These are phyloP conservation scores for Eulimnadia texana DNA, from an alignment of 1,140 invertebrate species.

Conservation along the genomic window DNA sequence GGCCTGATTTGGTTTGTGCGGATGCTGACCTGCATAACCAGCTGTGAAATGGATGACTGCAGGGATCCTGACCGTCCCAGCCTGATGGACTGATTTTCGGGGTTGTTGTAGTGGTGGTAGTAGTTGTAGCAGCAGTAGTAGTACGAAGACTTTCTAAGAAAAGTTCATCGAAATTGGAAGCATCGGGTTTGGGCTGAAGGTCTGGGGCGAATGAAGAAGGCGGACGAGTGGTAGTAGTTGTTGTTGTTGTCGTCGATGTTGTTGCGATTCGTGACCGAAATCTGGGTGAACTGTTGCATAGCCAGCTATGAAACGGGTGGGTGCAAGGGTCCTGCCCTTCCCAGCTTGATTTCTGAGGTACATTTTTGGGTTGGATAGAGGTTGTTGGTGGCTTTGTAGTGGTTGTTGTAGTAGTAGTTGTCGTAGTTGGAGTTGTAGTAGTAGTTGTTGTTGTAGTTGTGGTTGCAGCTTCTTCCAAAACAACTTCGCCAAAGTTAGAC, in stretches of 20 bases:
- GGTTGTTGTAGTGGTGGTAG: not conserved
- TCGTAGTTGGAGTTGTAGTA: not conserved
- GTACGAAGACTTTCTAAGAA: not conserved
- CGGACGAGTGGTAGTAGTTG: not conserved
- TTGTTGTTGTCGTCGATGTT: slow-evolving; percentile 1
- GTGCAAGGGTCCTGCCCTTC: not conserved
- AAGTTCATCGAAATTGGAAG: not conserved
- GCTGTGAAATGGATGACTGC: slow-evolving; percentile 9
- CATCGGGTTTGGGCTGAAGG: not conserved
- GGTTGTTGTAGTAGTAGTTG: not conserved
- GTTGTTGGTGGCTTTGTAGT: not conserved
- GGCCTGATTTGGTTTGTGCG: not conserved
- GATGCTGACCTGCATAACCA: slow-evolving; percentile 2
- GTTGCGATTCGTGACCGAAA: too few relatives aligned
- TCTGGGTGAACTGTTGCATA: too few relatives aligned
- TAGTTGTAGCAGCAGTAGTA: not conserved
- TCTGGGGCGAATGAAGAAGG: not conserved
- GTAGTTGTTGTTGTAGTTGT: not conserved
- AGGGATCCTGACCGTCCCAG: slow-evolving; percentile 4
- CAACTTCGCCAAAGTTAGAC: not conserved
- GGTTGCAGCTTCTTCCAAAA: not conserved
- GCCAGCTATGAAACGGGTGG: slow-evolving; percentile 3
- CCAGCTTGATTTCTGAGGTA: not conserved
- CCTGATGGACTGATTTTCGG: not conserved
- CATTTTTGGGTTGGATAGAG: not conserved